Evolutionary conservation across 2,888 invertebrate genomes (phyloP).

Genomic region (Cerastoderma edule): DNA sequence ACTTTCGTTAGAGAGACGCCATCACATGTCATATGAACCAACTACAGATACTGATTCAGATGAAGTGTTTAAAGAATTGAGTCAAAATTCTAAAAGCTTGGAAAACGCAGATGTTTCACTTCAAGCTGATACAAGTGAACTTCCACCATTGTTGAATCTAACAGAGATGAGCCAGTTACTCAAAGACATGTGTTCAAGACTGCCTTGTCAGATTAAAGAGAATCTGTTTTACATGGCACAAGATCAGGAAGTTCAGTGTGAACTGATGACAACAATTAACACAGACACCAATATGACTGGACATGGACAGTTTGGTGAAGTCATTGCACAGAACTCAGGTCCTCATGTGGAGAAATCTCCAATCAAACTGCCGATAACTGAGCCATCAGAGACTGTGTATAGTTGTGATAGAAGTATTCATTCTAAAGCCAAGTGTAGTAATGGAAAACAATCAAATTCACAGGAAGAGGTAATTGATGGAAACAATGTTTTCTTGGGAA

Average conservation of each 20-base stretch:
- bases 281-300: no score
- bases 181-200: conserved; percentile 41
- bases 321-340: no score
- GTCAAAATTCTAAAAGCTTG: neutral
- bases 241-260: conserved; percentile 66
- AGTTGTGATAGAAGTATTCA: no score
- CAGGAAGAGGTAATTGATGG: no score
- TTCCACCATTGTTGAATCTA: conserved; percentile 61
- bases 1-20: conserved; percentile 30
- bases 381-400: no score
- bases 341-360: no score
- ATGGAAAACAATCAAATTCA: no score
- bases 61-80: conserved; percentile 16
- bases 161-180: conserved; percentile 43
- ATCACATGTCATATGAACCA: conserved; percentile 9
- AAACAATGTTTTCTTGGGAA: no score
- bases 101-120: neutral
- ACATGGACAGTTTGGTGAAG: no score
- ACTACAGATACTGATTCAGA: conserved; percentile 6
- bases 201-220: conserved; percentile 36
- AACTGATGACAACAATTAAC: neutral
- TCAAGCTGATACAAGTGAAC: conserved; percentile 27
- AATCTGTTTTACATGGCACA: conserved; percentile 59
- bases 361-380: no score
- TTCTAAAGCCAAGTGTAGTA: no score